Conservation (phyloP, 2,797 vertebrate species). For the Arrhamphus sclerolepis region DNA sequence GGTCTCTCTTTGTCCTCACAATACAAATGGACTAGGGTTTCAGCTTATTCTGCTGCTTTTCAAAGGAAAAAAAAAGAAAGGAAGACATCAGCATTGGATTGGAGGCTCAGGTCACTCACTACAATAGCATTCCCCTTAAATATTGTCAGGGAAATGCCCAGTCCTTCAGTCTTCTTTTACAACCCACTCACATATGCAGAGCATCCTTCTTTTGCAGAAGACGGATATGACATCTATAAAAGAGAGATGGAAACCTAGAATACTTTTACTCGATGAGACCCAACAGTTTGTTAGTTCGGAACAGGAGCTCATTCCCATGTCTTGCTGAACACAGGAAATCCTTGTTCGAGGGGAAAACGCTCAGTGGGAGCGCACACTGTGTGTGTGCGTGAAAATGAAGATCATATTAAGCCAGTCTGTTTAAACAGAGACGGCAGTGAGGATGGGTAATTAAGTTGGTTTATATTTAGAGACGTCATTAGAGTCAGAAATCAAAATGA, state of each 20-base stretch:
- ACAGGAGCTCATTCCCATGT: constrained; percentile 26
- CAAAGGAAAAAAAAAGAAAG: constrained; percentile 75
- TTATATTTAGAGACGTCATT: constrained; percentile 70
- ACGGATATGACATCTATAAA: constrained; percentile 24
- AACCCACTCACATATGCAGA: constrained; percentile 52
- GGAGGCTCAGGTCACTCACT: constrained; percentile 68
- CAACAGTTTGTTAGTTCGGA: no score
- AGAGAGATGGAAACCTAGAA: neutral
- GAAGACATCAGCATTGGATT: constrained; percentile 81
- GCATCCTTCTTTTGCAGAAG: constrained; percentile 41
- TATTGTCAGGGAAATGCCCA: constrained; percentile 56
- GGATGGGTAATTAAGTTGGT: constrained; percentile 65
- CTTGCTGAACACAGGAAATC: constrained; percentile 66
- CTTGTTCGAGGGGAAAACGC: constrained; percentile 26
- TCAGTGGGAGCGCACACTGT: constrained; percentile 48
- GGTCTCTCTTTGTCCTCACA: constrained; percentile 78
- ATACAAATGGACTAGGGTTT: constrained; percentile 84
- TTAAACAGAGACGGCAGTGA: constrained; percentile 67
- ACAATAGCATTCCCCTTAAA: constrained; percentile 66
- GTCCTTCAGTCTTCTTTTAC: constrained; percentile 40
- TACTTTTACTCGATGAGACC: no score
- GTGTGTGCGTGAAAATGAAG: constrained; percentile 59
- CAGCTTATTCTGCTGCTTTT: constrained; percentile 85
- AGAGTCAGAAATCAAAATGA: constrained; percentile 53
- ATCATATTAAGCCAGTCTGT: constrained; percentile 55